Evolutionary conservation across 2,888 invertebrate species (phyloP).

Genomic region (Zeuzera pyrina): DNA sequence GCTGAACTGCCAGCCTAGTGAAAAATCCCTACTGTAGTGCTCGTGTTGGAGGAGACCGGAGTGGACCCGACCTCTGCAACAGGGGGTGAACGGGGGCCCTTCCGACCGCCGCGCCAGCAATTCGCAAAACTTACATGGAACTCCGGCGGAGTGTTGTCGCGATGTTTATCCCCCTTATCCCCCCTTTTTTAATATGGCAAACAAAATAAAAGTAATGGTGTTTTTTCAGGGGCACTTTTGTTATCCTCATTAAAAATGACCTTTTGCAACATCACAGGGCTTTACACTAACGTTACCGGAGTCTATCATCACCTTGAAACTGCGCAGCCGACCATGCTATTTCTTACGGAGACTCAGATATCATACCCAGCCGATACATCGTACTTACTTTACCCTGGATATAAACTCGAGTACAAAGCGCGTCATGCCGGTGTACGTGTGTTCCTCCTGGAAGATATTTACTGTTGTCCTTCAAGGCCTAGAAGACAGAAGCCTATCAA

Average conservation of each 20-base stretch:
- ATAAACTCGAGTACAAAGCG: conserved; percentile 1
- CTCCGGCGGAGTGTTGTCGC: no score
- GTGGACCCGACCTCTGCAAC: no score
- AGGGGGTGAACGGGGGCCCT: no score
- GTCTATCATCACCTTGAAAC: not conserved
- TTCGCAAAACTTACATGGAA: no score
- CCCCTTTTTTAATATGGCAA: no score
- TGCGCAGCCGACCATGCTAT: not conserved
- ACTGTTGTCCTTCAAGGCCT: conserved; percentile 1
- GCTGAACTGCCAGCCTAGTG: no score
- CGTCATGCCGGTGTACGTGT: conserved; percentile 2
- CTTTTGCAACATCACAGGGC: not conserved
- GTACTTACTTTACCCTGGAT: conserved; percentile 1
- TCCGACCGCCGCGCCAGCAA: no score
- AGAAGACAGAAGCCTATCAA: conserved; percentile 4
- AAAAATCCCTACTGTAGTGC: no score
- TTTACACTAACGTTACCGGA: not conserved
- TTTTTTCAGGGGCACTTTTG: no score
- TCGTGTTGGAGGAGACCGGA: no score
- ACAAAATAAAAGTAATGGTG: no score
- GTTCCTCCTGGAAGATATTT: conserved; percentile 3
- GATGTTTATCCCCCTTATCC: no score
- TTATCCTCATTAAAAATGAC: not conserved
- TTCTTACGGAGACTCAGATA: conserved; percentile 5
- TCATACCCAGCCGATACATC: conserved; percentile 2